These are phyloP conservation scores for Falcaria lacertinaria DNA, from an alignment of 2,888 invertebrate species.

Conservation along the genomic window DNA sequence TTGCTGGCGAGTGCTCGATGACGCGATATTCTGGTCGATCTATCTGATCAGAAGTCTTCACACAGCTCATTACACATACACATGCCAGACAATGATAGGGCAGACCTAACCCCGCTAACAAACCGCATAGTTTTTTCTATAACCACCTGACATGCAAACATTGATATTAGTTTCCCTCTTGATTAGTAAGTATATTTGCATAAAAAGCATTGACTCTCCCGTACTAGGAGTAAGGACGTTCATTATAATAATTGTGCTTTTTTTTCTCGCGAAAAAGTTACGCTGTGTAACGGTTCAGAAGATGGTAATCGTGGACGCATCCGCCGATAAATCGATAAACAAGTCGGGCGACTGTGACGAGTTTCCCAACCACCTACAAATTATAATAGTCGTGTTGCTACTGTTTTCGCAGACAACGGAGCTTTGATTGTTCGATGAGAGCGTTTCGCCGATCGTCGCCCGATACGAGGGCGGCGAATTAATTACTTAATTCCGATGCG, in stretches of 20 bases:
- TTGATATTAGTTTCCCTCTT: conserved; percentile 70
- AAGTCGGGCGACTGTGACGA: conserved; percentile 65
- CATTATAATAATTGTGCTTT: conserved; percentile 72
- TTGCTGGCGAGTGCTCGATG: conserved; percentile 17
- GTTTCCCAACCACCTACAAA: conserved; percentile 63
- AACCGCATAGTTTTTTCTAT: conserved; percentile 45
- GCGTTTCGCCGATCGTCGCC: conserved; percentile 61
- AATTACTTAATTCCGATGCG: conserved; percentile 77
- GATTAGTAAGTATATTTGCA: conserved; percentile 73
- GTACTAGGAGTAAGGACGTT: conserved; percentile 73
- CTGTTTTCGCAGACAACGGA: conserved; percentile 50
- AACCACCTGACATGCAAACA: conserved; percentile 52
- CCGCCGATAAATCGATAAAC: conserved; percentile 75
- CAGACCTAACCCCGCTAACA: conserved; percentile 30
- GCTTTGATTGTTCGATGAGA: conserved; percentile 63
- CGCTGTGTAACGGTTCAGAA: conserved; percentile 60
- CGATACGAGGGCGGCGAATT: conserved; percentile 61
- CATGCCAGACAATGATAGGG: conserved; percentile 52
- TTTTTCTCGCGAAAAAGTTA: conserved; percentile 70
- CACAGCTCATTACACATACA: conserved; percentile 29
- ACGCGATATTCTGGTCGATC: conserved; percentile 23
- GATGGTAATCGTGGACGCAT: conserved; percentile 68
- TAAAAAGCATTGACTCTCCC: conserved; percentile 61
- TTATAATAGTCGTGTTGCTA: conserved; percentile 53
- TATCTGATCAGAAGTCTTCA: conserved; percentile 54